Percentiles rank a stretch among this genome's conserved stretches.
These are phyloP conservation scores for Syngnathus acus DNA, from an alignment of 2,797 vertebrate genomes.

Conservation along the genomic window DNA sequence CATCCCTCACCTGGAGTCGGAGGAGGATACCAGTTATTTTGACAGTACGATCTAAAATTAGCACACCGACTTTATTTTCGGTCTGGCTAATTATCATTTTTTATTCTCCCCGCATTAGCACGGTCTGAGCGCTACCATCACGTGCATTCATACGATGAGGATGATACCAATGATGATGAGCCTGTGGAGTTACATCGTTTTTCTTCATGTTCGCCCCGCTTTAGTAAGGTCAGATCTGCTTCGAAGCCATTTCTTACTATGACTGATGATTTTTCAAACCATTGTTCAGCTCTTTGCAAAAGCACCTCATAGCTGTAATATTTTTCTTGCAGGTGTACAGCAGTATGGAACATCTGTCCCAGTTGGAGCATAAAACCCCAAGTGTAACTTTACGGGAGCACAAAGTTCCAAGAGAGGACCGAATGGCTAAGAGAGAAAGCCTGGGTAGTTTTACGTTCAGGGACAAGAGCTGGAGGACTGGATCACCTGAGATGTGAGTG, in stretches of 20 bases:
- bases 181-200: constrained; percentile 86
- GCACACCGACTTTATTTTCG: no score
- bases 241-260: neutral
- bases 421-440: constrained; percentile 77
- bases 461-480: constrained; percentile 84
- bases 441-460: constrained; percentile 79
- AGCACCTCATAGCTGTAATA: constrained; percentile 47
- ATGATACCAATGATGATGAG: constrained; percentile 86
- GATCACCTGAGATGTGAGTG: constrained; percentile 80
- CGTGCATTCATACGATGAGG: constrained; percentile 84
- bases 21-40: constrained; percentile 92
- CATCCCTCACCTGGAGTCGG: constrained; percentile 85
- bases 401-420: constrained; percentile 77
- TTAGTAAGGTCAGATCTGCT: constrained; percentile 80
- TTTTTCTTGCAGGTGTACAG: constrained; percentile 77
- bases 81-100: neutral
- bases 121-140: constrained; percentile 88
- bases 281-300: constrained; percentile 22
- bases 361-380: constrained; percentile 80
- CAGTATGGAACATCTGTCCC: constrained; percentile 90
- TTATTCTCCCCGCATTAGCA: constrained; percentile 56
- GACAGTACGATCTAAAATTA: constrained; percentile 72
- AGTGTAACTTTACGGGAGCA: constrained; percentile 74
- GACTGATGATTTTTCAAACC: neutral
- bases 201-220: constrained; percentile 86